Evolutionary conservation across 2,113 vertebrate species (phyloP).

Genomic region (Gulo gulo): DNA sequence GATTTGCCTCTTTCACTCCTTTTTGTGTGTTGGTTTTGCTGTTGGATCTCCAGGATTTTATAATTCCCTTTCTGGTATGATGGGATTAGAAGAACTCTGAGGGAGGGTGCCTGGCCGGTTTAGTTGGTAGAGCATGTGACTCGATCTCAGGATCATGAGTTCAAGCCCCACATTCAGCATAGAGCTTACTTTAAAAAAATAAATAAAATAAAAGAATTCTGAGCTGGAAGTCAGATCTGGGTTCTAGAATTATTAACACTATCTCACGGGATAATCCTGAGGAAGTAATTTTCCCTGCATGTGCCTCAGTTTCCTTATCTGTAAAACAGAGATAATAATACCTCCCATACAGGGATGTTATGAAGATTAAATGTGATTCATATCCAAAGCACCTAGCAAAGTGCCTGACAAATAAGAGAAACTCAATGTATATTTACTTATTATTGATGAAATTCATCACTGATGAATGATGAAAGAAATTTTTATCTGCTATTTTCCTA

Average conservation of each 20-base stretch:
- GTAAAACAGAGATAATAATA: neutral
- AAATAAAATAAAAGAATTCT: neutral
- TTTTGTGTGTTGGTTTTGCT: neutral
- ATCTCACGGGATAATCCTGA: neutral
- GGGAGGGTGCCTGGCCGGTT: neutral
- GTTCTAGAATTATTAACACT: neutral
- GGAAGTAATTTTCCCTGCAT: neutral
- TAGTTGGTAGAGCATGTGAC: neutral
- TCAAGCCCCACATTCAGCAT: neutral
- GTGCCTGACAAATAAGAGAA: neutral
- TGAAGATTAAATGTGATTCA: neutral
- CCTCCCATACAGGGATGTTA: neutral
- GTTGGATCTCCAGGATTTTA: neutral
- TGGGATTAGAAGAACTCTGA: neutral
- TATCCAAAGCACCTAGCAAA: neutral
- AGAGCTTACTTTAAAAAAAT: neutral
- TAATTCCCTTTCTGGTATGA: neutral
- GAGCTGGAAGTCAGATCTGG: neutral
- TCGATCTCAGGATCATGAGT: neutral
- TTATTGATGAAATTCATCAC: neutral
- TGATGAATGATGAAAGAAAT: neutral
- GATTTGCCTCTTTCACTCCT: neutral
- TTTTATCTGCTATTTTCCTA: neutral
- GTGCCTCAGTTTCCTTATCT: neutral
- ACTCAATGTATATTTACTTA: neutral